Evolutionary conservation across 2,797 vertebrate species (phyloP).

Genomic region (Manis pentadactyla): DNA sequence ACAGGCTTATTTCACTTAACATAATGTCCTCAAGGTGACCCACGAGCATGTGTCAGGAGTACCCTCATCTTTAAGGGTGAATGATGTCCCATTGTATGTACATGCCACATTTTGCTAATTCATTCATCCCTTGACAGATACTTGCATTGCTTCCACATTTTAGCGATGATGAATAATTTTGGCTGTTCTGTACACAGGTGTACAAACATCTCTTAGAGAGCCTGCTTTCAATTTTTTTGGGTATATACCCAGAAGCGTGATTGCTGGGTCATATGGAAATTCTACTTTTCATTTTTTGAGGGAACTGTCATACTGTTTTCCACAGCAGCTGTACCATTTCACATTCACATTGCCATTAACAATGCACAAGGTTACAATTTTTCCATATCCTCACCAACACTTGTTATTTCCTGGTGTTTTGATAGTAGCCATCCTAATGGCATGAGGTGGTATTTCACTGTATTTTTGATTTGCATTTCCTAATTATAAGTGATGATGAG

Average conservation of each 20-base stretch:
- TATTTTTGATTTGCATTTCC: not conserved
- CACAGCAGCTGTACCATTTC: not conserved
- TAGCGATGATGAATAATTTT: not conserved
- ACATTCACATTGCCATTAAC: not conserved
- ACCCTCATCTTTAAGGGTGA: not conserved
- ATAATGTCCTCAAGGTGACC: not conserved
- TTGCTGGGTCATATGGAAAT: not conserved
- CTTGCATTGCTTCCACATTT: not conserved
- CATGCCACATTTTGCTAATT: not conserved
- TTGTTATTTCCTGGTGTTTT: not conserved
- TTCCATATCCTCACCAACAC: not conserved
- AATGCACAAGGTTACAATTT: not conserved
- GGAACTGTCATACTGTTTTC: not conserved
- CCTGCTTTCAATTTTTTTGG: not conserved
- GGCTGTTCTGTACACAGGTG: not conserved
- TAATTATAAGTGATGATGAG: not conserved
- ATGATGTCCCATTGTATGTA: not conserved
- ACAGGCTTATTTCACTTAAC: not conserved
- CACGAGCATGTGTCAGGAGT: not conserved
- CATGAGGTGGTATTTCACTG: not conserved
- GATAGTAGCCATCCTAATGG: not conserved
- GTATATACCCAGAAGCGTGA: not conserved
- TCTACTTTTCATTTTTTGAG: constrained; percentile 3
- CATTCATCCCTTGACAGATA: not conserved
- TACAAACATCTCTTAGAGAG: not conserved